A percentile compares a stretch with the other conserved stretches of the same genome.
These are phyloP conservation scores for Rallus limicola DNA, from an alignment of 2,113 vertebrate genomes.

Conservation along the genomic window DNA sequence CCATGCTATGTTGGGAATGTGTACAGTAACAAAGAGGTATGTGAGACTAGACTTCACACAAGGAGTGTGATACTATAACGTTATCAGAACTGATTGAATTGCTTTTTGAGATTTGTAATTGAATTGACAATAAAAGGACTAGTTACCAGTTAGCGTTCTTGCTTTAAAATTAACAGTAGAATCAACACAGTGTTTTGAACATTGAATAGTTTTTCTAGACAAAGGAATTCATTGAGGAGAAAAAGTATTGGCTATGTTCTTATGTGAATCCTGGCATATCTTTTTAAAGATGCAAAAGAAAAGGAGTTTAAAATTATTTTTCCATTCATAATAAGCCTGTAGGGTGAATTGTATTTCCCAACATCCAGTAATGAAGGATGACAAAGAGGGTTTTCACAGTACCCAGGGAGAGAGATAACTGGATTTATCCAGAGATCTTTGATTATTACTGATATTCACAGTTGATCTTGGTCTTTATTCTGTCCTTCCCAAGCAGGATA, in stretches of 20 bases:
- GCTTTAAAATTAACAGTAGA: not conserved
- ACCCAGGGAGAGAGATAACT: not conserved
- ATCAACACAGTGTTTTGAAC: not conserved
- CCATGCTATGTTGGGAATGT: not conserved
- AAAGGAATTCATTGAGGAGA: not conserved
- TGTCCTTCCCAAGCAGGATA: not conserved
- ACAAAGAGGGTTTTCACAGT: not conserved
- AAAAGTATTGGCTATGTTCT: not conserved
- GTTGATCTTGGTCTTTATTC: not conserved
- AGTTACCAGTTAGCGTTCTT: not conserved
- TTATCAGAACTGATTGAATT: not conserved
- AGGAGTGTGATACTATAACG: not conserved
- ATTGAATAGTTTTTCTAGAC: not conserved
- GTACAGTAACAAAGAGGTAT: not conserved
- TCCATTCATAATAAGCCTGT: not conserved
- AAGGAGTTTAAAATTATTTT: not conserved
- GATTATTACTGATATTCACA: not conserved
- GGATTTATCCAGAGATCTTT: not conserved
- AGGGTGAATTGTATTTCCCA: not conserved
- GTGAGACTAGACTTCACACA: not conserved
- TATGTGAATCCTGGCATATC: not conserved
- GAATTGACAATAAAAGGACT: not conserved
- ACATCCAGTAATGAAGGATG: not conserved
- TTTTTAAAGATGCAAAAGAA: not conserved
- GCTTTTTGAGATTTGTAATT: not conserved